Evolutionary conservation across 2,888 invertebrate species (phyloP), one percentile per base, ranked within the genome.

Genomic region (Habroteleia sp.): DNA sequence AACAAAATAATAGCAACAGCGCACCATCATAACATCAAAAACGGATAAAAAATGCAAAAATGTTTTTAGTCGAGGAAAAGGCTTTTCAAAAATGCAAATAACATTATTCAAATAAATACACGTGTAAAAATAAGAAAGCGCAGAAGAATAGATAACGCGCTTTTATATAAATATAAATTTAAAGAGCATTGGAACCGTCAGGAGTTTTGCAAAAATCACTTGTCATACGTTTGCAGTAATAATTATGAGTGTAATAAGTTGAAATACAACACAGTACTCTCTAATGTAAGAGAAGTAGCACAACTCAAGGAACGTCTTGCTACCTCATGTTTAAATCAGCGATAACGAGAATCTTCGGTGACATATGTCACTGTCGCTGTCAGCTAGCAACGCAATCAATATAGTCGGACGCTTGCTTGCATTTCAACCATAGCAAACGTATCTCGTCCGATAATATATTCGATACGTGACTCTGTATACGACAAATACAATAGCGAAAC

Each of bases 351-450:
- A 87, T 86, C 87, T 85, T 82, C 85, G 84, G 85, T 87, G 88
- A 88, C 88, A 88, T 87, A 87, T 88, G 88, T 88, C 88, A 88
- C 87, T 87, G 88, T 88, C 88, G 85, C 87, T 88, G 87, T 87
- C 88, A 88, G 86, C 87, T 85, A 85, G 86, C 88, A 86, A 87
- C 87, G 85, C 87, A 88, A 88, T 88, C 88, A 88, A 88, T 88
- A 87, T 84, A 86, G 83, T 85, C 83, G 76, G 75, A 78, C 79
- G 79, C 80, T 80, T 77, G 80, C 80, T 77, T 78, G 82, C 81
- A 82, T 82, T 84, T 83, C 81, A 80, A 78, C 79, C 81, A 81
- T 80, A 80, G 80, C 82, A 83, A 83, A 82, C 82, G 80, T 80
- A 81, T 76, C 81, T 78, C 79, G 81, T 77, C 80, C 81, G 85